phyloP scores from a whole-genome alignment of 2,113 vertebrate genomes.

The Promerops cafer region DNA sequence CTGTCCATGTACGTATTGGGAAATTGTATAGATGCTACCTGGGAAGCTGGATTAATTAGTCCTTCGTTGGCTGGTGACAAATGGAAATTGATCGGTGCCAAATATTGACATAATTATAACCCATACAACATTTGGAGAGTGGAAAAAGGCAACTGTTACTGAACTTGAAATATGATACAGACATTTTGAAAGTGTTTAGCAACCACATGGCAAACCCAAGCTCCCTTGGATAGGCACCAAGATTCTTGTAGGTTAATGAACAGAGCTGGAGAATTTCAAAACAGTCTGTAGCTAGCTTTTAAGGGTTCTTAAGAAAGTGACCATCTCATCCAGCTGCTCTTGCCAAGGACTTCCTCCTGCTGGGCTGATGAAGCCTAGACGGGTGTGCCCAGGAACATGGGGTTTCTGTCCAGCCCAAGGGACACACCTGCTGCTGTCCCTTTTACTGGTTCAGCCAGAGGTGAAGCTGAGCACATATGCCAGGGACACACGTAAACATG shows the following conservation, averaged over 20 bases:
- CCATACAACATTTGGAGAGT: rapidly evolving
- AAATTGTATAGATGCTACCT: not conserved
- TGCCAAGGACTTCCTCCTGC: not conserved
- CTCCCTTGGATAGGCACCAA: not conserved
- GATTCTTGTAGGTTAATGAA: not conserved
- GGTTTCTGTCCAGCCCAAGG: not conserved
- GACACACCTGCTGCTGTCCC: rapidly evolving
- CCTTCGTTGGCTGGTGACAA: not conserved
- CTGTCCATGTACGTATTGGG: rapidly evolving
- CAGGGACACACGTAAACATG: rapidly evolving
- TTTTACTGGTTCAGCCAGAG: not conserved
- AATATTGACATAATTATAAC: not conserved
- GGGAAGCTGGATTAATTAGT: not conserved
- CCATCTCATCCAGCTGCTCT: not conserved
- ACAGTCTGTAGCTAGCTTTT: not conserved
- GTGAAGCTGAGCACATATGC: not conserved
- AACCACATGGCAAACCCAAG: not conserved
- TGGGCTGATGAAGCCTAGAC: not conserved
- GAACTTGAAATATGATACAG: not conserved
- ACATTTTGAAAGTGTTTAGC: not conserved
- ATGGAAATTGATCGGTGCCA: not conserved
- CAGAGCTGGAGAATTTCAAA: not conserved
- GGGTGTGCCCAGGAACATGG: rapidly evolving
- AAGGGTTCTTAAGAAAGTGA: not conserved
- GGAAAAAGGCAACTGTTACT: not conserved